These are phyloP conservation scores for Chaetorhynchus papuensis DNA, from an alignment of 2,113 vertebrate species.

Conservation along the genomic window DNA sequence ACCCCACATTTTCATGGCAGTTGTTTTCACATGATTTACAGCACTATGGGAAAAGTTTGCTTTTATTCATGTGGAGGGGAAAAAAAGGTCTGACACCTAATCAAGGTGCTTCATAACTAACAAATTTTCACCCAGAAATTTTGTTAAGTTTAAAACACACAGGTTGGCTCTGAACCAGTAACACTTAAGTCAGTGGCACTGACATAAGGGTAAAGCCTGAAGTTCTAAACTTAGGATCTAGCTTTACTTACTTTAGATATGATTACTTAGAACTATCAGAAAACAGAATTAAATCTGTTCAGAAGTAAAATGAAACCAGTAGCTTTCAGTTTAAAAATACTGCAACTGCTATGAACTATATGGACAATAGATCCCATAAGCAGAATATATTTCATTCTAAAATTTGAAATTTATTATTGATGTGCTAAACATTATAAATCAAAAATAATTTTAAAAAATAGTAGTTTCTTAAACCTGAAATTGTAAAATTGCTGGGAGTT, in stretches of 20 bases:
- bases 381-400: background rate
- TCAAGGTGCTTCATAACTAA: background rate
- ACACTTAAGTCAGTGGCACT: background rate
- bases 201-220: background rate
- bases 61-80: background rate
- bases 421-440: background rate
- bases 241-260: background rate
- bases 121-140: background rate
- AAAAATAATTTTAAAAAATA: background rate
- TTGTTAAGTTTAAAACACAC: background rate
- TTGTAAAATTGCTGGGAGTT: background rate
- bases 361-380: background rate
- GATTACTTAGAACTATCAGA: background rate
- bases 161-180: background rate
- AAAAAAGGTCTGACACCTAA: background rate
- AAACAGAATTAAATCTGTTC: background rate
- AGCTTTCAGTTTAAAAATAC: background rate
- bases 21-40: background rate
- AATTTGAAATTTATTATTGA: background rate
- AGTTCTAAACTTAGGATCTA: background rate
- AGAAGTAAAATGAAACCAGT: background rate
- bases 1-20: background rate
- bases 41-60: background rate
- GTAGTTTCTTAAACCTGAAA: background rate
- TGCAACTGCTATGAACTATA: background rate